Evolutionary conservation across 2,888 invertebrate genomes (phyloP).

Genomic region (Masnerella sp.): DNA sequence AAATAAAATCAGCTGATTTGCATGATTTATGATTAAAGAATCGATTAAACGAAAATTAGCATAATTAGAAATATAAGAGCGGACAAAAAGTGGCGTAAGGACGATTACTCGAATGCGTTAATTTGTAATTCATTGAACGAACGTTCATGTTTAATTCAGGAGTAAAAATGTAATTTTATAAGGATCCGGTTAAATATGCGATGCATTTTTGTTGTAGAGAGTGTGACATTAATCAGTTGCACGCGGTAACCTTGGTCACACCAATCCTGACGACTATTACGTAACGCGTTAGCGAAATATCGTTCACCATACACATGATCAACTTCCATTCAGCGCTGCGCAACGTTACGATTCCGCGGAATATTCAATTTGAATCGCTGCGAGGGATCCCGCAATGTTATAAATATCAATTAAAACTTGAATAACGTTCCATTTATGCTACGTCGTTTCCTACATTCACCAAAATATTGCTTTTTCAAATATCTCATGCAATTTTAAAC

Average conservation of each 20-base stretch:
- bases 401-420: too few relatives aligned
- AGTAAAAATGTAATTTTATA: slow-evolving; percentile 10
- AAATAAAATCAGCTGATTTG: slow-evolving; percentile 4
- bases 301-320: slow-evolving; percentile 39
- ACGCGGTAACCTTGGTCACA: slow-evolving; percentile 45
- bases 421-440: too few relatives aligned
- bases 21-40: slow-evolving; percentile 16
- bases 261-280: slow-evolving; percentile 51
- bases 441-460: too few relatives aligned
- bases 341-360: too few relatives aligned
- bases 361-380: too few relatives aligned
- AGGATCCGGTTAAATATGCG: slow-evolving; percentile 22
- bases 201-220: slow-evolving; percentile 30
- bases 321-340: slow-evolving; percentile 47
- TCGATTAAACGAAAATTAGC: slow-evolving; percentile 1
- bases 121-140: slow-evolving; percentile 12
- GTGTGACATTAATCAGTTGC: slow-evolving; percentile 40
- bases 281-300: slow-evolving; percentile 56
- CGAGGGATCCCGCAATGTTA: too few relatives aligned
- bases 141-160: slow-evolving; percentile 23
- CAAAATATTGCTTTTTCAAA: too few relatives aligned
- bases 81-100: background rate
- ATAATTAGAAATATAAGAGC: slow-evolving; percentile 15
- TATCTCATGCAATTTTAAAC: too few relatives aligned
- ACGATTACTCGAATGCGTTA: slow-evolving; percentile 16